Base-by-base conservation (phyloP, 30 jellyfish, hydroid and myxozoan genomes). In the Aurelia aurita region DNA sequence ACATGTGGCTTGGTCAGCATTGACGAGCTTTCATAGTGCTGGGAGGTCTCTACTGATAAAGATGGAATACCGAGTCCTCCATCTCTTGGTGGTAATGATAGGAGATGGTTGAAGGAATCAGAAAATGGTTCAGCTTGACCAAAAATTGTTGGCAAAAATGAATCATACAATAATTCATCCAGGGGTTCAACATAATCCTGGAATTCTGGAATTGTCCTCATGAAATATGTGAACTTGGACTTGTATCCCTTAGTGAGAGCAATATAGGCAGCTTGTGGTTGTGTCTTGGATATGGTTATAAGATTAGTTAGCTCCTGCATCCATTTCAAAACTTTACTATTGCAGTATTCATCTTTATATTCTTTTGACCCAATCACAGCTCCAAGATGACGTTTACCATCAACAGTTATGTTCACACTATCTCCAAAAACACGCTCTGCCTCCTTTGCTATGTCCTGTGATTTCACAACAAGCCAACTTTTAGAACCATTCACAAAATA, bases 391-490 rank as follows among this genome's bases (percentile, higher is more conserved):
- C 66, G 9, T 39, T 71, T 21, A 13, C 69, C 69, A 15, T 71
- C 69, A 19, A 31, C 39, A 12, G 83, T 28, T 5, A 65, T 65
- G 10, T 65, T 22, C 5, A 65, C 8, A 12, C 27, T 20, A 19
- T 21, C 15, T 32, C 22, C 12, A 43, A 71, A 71, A 27, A 71
- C 14, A 6, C 11, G 31, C 72, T 71, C 43, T 15, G 83, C 83
- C 16, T 71, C 72, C 19, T 39, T 8, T 27, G 11, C 15, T n/a
- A 5, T 5, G 16, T 4, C 15, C 10, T 47, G 73, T 26, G 34
- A 39, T 43, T 73, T 73, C 86, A 73, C 20, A 4, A 73, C 47
- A 19, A 75, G 57, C 87, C 87, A 54, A 51, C 34, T 13, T 28
- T 75, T 74, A 5, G 13, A 10, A 12, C 22, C 58, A 58, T 75